Conservation (phyloP, 1,140 invertebrate genomes). For the Diploscapter pachys region DNA sequence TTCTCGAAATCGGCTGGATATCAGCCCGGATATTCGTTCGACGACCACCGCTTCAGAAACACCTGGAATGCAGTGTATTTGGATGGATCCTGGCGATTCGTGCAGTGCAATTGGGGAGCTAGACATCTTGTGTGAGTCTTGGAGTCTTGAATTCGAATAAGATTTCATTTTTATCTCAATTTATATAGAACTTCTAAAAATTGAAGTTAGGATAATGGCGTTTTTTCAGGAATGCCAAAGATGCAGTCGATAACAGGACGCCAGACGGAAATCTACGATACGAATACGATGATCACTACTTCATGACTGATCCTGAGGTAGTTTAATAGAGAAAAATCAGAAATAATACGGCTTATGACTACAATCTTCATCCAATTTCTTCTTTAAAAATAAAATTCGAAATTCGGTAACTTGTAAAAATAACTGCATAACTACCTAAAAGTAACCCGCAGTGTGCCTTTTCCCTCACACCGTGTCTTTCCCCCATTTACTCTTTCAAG, state of each 20-base stretch:
- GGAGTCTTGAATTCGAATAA: background rate
- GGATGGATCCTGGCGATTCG: conserved; percentile 92
- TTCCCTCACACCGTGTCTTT: no score
- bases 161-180: background rate
- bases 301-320: conserved; percentile 86
- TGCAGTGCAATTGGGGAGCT: conserved; percentile 99
- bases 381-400: no score
- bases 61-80: conserved; percentile 99
- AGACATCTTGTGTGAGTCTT: conserved; percentile 78
- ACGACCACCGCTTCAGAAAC: conserved; percentile 91
- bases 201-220: background rate
- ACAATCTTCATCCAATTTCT: no score
- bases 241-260: conserved; percentile 22
- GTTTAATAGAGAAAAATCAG: background rate
- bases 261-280: conserved; percentile 70
- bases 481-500: background rate
- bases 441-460: no score
- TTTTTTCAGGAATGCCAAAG: conserved; percentile 39
- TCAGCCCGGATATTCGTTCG: conserved; percentile 71
- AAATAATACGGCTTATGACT: no score
- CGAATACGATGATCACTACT: conserved; percentile 99
- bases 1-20: conserved; percentile 98
- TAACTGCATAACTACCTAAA: no score
- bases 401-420: no score
- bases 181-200: background rate